phyloP scores from a whole-genome alignment of 1,140 invertebrate genomes.

The Euwallacea fornicatus region DNA sequence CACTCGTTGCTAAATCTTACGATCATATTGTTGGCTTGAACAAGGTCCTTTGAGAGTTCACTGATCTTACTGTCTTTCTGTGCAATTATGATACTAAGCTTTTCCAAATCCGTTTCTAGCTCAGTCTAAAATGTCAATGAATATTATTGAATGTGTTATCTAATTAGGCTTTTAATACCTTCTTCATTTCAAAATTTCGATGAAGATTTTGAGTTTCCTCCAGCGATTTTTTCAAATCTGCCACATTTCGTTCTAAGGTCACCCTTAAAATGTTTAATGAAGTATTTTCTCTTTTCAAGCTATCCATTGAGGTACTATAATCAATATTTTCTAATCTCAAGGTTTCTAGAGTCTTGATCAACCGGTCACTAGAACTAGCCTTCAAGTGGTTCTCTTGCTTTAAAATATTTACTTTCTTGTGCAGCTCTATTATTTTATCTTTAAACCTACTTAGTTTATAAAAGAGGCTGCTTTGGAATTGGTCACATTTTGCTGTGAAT shows the following conservation, averaged over 20 bases:
- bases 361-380: conserved; percentile 24
- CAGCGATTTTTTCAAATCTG: conserved; percentile 29
- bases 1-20: conserved; percentile 48
- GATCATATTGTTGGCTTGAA: conserved; percentile 49
- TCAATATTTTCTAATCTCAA: conserved; percentile 33
- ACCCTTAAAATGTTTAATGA: conserved; percentile 30
- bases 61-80: conserved; percentile 46
- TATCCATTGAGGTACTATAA: conserved; percentile 22
- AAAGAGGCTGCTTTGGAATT: conserved; percentile 24
- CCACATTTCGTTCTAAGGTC: conserved; percentile 32
- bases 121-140: conserved; percentile 37
- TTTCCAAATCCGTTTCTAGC: conserved; percentile 45
- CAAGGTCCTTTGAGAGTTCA: conserved; percentile 48
- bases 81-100: conserved; percentile 44
- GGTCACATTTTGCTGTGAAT: conserved; percentile 22
- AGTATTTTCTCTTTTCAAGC: conserved; percentile 36
- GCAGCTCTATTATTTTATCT: conserved; percentile 18
- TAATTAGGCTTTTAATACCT: conserved; percentile 19
- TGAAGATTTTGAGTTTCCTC: conserved; percentile 25
- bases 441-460: conserved; percentile 24
- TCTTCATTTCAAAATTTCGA: conserved; percentile 31
- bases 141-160: not conserved
- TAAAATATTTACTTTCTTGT: conserved; percentile 31
- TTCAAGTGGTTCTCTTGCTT: conserved; percentile 36
- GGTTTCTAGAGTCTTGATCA: conserved; percentile 35